Evolutionary conservation across 2,113 vertebrate genomes (phyloP), one percentile per base, ranked within the genome.

Genomic region (Excalfactoria chinensis): DNA sequence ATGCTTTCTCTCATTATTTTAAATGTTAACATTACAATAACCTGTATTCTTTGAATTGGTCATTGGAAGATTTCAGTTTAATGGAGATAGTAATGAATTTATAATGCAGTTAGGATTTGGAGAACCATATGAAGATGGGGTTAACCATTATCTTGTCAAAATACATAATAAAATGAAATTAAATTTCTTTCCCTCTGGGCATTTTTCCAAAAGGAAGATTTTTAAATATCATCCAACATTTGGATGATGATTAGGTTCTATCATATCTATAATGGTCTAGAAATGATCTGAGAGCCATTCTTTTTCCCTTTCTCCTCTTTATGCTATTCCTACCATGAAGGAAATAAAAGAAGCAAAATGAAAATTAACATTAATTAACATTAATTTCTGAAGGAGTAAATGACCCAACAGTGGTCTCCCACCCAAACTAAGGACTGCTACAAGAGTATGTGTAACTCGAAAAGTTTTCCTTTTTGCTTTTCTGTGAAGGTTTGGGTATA

Each of bases 21-120:
- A 80, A 76, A 66, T 67, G 28, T 22, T 83, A 86, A 59, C 46
- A 56, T 70, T 35, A 77, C 34, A 80, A 90, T 88, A 86, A 81
- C 23, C 14, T 16, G 11, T 9, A 60, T 68, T 94, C 28, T 53
- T 84, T 73, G 82, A 75, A 73, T 10, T 60, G 15, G 32, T 6
- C 32, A 55, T 23, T 81, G 56, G 72, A 93, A 92, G 90, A 84
- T 32, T 90, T 88, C 51, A 51, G 7, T 92, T 87, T 95, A 90
- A 92, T 73, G 37, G 34, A 67, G 21, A 70, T 37, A 86, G 66
- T 80, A 83, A 83, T 49, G 68, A 93, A 72, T 95, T 73, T 89
- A 73, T 84, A 76, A 87, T 43, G 51, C 40, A 85, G 34, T 69
- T 85, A 70, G 68, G 22, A 22, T 58, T 91, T 77, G 20, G 5